A percentile compares a stretch with the other conserved stretches of the same genome.
phyloP scores from a whole-genome alignment of 2,113 vertebrate species.

The Prinia subflava region DNA sequence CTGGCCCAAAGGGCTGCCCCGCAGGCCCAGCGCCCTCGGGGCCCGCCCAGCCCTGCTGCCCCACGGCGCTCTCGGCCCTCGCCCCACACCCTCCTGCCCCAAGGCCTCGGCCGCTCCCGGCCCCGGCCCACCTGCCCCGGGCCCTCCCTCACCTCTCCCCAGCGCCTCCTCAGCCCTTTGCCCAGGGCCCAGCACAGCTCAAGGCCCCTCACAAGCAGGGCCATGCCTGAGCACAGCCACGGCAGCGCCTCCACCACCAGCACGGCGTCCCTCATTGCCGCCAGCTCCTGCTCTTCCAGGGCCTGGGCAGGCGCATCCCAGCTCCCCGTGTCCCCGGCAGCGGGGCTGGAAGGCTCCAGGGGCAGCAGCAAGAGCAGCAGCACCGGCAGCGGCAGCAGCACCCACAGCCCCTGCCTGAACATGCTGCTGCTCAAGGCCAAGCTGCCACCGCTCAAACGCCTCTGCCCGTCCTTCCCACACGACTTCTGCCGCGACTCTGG shows the following conservation, averaged over 20 bases:
- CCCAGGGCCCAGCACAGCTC: no score
- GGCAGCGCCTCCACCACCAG: not conserved
- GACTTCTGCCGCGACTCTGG: not conserved
- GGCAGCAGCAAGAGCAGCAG: no score
- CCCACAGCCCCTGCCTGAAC: not conserved
- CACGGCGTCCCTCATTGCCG: fast-evolving
- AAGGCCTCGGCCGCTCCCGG: no score
- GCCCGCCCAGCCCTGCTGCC: no score
- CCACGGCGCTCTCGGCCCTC: no score
- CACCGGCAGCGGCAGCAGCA: not conserved
- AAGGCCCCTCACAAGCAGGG: no score
- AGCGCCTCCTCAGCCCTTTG: no score
- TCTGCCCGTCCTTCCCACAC: not conserved
- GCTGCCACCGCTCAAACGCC: not conserved
- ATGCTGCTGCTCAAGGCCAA: not conserved
- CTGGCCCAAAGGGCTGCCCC: no score
- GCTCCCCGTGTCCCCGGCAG: not conserved
- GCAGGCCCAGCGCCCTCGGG: no score
- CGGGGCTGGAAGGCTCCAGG: not conserved
- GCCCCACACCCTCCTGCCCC: no score
- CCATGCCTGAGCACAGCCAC: fast-evolving
- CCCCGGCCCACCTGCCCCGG: not conserved
- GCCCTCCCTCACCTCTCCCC: not conserved
- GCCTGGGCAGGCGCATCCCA: not conserved
- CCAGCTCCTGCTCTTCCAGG: not conserved